phyloP scores from a whole-genome alignment of 2,888 invertebrate species.

The Megamerina dolium region DNA sequence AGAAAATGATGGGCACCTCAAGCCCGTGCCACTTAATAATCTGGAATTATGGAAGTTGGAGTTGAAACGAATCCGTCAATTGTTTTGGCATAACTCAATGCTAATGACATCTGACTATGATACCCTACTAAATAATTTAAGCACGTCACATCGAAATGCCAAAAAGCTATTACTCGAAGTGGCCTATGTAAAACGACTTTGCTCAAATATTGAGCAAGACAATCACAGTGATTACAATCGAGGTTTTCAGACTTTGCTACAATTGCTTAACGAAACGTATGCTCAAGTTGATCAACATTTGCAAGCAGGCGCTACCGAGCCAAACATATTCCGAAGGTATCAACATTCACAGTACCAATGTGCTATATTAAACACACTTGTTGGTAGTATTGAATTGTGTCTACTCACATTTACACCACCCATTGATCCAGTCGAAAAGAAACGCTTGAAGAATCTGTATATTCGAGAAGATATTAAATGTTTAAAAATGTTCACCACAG shows the following conservation, averaged over 20 bases:
- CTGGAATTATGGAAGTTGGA: constrained; percentile 36
- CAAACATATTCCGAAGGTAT: not conserved
- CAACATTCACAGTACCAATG: constrained; percentile 22
- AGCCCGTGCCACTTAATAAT: constrained; percentile 38
- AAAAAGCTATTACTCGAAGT: constrained; percentile 36
- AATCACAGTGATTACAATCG: constrained; percentile 28
- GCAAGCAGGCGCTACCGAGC: not conserved
- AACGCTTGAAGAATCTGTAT: constrained; percentile 65
- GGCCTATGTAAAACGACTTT: constrained; percentile 28
- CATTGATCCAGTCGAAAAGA: constrained; percentile 80
- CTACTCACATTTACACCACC: constrained; percentile 60
- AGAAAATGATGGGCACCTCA: constrained; percentile 33
- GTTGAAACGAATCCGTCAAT: constrained; percentile 43
- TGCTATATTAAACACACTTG: constrained; percentile 32
- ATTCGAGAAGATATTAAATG: constrained; percentile 62
- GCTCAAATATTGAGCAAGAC: constrained; percentile 21
- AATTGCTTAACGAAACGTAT: constrained; percentile 16
- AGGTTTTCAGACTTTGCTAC: constrained; percentile 27
- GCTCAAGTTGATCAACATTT: not conserved
- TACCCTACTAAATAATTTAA: constrained; percentile 19
- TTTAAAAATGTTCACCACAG: constrained; percentile 54
- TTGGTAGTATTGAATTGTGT: constrained; percentile 54
- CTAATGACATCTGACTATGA: constrained; percentile 26
- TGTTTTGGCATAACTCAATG: constrained; percentile 54
- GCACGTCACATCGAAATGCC: constrained; percentile 23